Evolutionary conservation across 2,888 invertebrate genomes (phyloP).

Genomic region (Sarcophaga rosellei): DNA sequence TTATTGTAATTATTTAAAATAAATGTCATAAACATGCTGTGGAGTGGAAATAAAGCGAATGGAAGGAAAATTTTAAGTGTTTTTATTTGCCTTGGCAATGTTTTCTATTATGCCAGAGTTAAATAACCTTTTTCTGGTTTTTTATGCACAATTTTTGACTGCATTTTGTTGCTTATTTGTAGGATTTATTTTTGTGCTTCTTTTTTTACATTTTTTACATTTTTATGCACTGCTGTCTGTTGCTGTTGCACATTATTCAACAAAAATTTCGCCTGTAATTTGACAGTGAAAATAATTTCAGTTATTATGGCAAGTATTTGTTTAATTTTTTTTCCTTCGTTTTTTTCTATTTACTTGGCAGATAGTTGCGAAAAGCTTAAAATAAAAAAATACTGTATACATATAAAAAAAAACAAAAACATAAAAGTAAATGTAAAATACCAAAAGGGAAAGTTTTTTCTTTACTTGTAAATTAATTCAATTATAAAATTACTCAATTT

Average conservation of each 20-base stretch:
- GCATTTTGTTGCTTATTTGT: no score
- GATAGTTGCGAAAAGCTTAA: background rate
- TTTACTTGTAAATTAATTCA: no score
- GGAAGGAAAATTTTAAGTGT: no score
- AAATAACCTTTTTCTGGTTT: no score
- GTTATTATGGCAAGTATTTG: slow-evolving; percentile 47
- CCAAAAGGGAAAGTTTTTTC: no score
- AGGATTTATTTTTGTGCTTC: background rate
- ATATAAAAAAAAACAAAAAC: no score
- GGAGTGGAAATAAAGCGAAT: background rate
- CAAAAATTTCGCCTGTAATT: slow-evolving; percentile 55
- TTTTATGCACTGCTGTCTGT: background rate
- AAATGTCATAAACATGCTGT: background rate
- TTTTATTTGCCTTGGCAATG: background rate
- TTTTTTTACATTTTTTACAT: background rate
- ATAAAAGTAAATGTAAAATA: no score
- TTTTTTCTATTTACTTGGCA: slow-evolving; percentile 12
- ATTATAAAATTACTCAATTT: no score
- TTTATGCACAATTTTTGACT: no score
- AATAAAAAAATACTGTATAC: no score
- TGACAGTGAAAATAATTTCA: slow-evolving; percentile 63
- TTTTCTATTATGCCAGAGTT: background rate
- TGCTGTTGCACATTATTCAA: slow-evolving; percentile 47
- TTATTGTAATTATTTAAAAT: no score
- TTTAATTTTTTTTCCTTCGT: slow-evolving; percentile 26